Conservation (phyloP, 2,888 invertebrate genomes). For the Gymnocheta viridis region DNA sequence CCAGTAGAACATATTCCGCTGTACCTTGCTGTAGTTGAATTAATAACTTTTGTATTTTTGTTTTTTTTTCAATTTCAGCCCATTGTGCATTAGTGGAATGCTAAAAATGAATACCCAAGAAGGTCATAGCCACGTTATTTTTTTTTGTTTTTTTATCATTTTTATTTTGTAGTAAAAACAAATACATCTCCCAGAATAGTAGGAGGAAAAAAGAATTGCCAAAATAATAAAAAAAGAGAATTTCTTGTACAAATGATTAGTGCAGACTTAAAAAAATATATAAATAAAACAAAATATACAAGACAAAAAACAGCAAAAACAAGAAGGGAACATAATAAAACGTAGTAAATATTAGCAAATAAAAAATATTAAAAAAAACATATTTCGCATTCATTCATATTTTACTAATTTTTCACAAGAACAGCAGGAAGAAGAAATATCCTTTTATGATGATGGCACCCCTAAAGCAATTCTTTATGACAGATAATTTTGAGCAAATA, state of each 20-base stretch:
- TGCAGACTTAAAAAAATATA: slow-evolving; percentile 27
- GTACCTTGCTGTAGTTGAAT: too few relatives aligned
- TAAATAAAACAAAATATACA: slow-evolving; percentile 8
- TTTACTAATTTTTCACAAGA: slow-evolving; percentile 1
- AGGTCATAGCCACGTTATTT: slow-evolving; percentile 33
- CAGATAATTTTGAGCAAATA: not conserved
- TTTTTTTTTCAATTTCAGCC: not conserved
- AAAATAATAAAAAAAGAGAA: slow-evolving; percentile 1
- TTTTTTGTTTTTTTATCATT: not conserved
- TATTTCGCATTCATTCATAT: slow-evolving; percentile 5
- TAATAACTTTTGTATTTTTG: too few relatives aligned
- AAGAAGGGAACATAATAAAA: slow-evolving; percentile 49
- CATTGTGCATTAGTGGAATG: slow-evolving; percentile 41
- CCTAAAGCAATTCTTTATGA: slow-evolving; percentile 25
- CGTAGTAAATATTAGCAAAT: slow-evolving; percentile 7
- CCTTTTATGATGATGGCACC: slow-evolving; percentile 29
- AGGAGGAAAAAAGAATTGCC: not conserved
- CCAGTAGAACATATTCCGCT: too few relatives aligned
- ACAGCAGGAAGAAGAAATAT: not conserved
- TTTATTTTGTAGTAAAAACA: not conserved
- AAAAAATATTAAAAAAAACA: not conserved
- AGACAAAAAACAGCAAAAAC: not conserved
- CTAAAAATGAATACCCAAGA: slow-evolving; percentile 13
- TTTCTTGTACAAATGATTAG: not conserved
- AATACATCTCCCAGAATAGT: slow-evolving; percentile 13